These are phyloP conservation scores for Alentia gelatinosa DNA, from an alignment of 2,888 invertebrate species.

Conservation along the genomic window DNA sequence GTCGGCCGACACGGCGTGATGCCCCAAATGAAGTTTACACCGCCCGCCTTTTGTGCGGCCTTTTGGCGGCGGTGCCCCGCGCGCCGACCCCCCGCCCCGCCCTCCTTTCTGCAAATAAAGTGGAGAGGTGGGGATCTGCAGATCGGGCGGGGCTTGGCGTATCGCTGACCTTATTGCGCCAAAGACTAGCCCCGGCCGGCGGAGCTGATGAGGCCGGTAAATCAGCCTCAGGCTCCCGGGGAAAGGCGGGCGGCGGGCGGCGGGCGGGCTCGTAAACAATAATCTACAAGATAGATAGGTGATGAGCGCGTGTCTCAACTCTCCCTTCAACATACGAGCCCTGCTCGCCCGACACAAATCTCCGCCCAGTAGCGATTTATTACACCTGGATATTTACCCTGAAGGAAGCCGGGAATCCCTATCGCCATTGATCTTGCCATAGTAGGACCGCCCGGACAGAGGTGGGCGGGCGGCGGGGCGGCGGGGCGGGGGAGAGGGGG, in stretches of 20 bases:
- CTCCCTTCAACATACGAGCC: background rate
- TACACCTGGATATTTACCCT: background rate
- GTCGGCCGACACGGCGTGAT: background rate
- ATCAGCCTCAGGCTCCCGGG: background rate
- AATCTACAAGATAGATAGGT: constrained; percentile 29
- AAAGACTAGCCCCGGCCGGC: background rate
- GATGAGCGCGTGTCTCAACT: background rate
- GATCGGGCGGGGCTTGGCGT: background rate
- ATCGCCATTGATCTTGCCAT: background rate
- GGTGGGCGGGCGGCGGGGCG: background rate
- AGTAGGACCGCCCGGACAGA: background rate
- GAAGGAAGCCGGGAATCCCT: background rate
- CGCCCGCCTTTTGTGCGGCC: background rate
- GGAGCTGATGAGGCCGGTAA: background rate
- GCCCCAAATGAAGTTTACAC: constrained; percentile 22
- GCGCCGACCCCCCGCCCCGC: too few relatives aligned
- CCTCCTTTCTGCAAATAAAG: background rate
- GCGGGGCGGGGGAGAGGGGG: background rate
- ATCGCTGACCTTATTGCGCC: background rate
- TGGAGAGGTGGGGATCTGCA: background rate
- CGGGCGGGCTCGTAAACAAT: background rate
- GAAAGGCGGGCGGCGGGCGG: background rate
- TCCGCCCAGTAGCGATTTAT: background rate
- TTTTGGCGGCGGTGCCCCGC: too few relatives aligned
- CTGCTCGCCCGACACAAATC: background rate